These are phyloP conservation scores for Lates calcarifer DNA, from an alignment of 2,113 vertebrate species.

Conservation along the genomic window DNA sequence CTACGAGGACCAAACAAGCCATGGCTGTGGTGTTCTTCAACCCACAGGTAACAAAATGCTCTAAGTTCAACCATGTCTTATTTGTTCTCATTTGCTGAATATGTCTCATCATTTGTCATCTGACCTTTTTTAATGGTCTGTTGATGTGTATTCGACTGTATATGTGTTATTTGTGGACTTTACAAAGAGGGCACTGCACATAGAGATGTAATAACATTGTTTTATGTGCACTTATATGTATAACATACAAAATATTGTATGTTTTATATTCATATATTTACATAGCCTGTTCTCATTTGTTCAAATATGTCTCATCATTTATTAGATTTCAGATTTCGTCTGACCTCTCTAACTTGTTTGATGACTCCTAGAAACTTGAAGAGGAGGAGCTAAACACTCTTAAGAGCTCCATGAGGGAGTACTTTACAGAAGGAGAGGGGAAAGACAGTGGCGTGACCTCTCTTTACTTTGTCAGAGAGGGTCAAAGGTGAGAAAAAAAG, in stretches of 20 bases:
- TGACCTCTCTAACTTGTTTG: neutral
- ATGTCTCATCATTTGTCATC: no score
- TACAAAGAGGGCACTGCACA: no score
- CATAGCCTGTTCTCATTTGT: no score
- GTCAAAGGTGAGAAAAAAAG: conserved; percentile 88
- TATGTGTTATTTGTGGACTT: no score
- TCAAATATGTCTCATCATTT: no score
- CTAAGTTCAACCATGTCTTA: neutral
- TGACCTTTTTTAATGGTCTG: no score
- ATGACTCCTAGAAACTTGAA: conserved; percentile 86
- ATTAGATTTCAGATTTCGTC: neutral
- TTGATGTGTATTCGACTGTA: no score
- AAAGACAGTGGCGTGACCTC: conserved; percentile 90
- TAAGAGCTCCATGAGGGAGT: conserved; percentile 86
- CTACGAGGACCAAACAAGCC: conserved; percentile 87
- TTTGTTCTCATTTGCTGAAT: no score
- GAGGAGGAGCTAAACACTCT: conserved; percentile 85
- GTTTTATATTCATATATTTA: no score
- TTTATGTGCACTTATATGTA: no score
- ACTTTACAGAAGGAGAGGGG: conserved; percentile 90
- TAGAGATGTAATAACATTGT: no score
- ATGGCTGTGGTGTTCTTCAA: conserved; percentile 96
- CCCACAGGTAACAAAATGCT: conserved; percentile 87
- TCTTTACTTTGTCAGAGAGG: conserved; percentile 93
- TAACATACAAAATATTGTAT: no score